Evolutionary conservation across 2,888 invertebrate species (phyloP), one percentile per base, ranked within the genome.

Genomic region (Caenorhabditis macrosperma): DNA sequence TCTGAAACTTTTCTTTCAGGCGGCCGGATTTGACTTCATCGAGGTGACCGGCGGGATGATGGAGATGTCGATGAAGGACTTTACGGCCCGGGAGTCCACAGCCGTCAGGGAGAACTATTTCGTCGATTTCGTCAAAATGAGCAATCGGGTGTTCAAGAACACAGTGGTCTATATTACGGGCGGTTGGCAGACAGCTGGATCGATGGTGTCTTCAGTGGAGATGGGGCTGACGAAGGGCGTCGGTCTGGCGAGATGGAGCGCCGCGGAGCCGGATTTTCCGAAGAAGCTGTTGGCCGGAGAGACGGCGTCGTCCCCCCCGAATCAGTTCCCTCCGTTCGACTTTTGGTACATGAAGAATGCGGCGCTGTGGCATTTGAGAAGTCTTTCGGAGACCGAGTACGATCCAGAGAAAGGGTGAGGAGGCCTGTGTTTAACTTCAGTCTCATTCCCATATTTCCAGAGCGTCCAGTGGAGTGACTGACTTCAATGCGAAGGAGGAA

Each of bases 21-120:
- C 78, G 35, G 41, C 52, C 26, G 86, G 85, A 12, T 81, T 82
- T 38, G 86, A 86, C 66, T 86, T 86, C 55, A 79, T 86, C 20
- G 86, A 86, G 48, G n/a, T 86, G 24, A 83, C 86, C 10, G 86
- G 86, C 35, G 86, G 86, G 15, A 78, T 82, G 7, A 78, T 76
- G 46, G 85, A 86, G 55, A 82, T 76, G 15, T 38, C 60, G 4
- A 75, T 68, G 2, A 75, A 76, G 20, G 54, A 59, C 15, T 52
- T 68, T 17, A 57, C 71, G n/a, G 17, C 9, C 28, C 33, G 60
- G 9, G 85, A 86, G 10, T 78, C 81, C 2, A 86, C 86, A 9
- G 61, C 59, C 20, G 28, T 64, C 9, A 59, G 86, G 9, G 86
- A 86, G 63, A 80, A 82, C 5, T 86, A 75, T 61, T 86, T 86